phyloP scores from a whole-genome alignment of 2,113 vertebrate species.

The Trematomus loennbergii region DNA sequence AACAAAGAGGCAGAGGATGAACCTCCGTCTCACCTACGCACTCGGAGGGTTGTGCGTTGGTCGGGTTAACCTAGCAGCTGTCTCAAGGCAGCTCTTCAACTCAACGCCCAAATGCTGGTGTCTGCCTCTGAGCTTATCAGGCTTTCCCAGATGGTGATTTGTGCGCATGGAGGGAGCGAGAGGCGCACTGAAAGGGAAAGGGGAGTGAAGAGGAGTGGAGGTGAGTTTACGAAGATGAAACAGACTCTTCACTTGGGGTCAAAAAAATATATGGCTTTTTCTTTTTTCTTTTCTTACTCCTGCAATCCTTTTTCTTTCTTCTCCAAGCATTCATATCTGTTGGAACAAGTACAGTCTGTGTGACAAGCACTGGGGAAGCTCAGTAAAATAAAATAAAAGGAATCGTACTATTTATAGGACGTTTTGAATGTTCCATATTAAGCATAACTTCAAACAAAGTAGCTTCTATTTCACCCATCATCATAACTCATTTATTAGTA shows the following conservation, averaged over 20 bases:
- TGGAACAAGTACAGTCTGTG: conserved; percentile 1
- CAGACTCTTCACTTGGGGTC: conserved; percentile 65
- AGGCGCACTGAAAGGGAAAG: conserved; percentile 45
- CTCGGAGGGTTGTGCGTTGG: conserved; percentile 46
- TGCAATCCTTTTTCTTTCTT: background rate
- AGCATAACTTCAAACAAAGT: conserved; percentile 6
- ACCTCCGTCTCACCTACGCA: conserved; percentile 46
- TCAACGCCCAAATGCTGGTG: conserved; percentile 65
- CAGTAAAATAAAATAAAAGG: background rate
- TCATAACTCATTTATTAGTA: background rate
- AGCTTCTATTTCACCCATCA: background rate
- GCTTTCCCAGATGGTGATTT: conserved; percentile 76
- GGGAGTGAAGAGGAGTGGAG: conserved; percentile 55
- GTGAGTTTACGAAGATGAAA: conserved; percentile 73
- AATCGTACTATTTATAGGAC: too few species aligned
- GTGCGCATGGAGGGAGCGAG: conserved; percentile 61
- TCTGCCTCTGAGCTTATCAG: conserved; percentile 80
- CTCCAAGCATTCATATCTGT: conserved; percentile 19
- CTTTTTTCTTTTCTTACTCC: conserved; percentile 13
- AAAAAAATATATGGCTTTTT: conserved; percentile 48
- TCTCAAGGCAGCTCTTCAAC: conserved; percentile 67
- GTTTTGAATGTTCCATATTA: conserved; percentile 16
- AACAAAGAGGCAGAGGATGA: conserved; percentile 34
- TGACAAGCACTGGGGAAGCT: background rate
- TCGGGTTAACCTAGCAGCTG: conserved; percentile 61